Conservation (phyloP, 2,888 invertebrate species). For the Erebia aethiops region DNA sequence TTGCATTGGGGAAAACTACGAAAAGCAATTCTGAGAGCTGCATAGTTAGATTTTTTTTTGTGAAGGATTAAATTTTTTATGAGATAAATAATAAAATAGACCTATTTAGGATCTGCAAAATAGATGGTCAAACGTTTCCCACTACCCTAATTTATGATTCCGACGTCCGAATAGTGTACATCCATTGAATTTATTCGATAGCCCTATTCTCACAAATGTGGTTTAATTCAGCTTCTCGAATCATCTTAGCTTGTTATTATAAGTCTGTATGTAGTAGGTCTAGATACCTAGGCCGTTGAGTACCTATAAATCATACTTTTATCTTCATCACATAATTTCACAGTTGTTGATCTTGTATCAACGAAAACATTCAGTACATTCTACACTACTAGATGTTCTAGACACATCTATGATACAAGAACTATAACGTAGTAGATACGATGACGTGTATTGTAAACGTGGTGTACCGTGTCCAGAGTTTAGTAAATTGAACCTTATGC, state of each 20-base stretch:
- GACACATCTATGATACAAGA: constrained; percentile 29
- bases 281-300: neutral
- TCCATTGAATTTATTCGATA: too few species aligned
- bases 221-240: too few species aligned
- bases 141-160: too few species aligned
- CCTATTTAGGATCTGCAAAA: too few species aligned
- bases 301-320: neutral
- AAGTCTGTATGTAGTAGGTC: neutral
- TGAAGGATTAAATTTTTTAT: too few species aligned
- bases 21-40: neutral
- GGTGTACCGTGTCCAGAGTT: constrained; percentile 17
- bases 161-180: too few species aligned
- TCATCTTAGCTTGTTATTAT: too few species aligned
- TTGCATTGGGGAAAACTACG: neutral
- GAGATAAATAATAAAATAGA: too few species aligned
- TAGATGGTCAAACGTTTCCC: too few species aligned
- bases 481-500: constrained; percentile 32
- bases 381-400: constrained; percentile 20
- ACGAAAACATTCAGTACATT: neutral
- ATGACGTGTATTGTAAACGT: constrained; percentile 30
- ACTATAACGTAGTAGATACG: constrained; percentile 35
- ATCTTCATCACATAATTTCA: constrained; percentile 7
- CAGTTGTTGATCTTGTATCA: constrained; percentile 14
- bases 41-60: neutral
- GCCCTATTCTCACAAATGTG: too few species aligned